Base-by-base conservation (phyloP, 2,888 invertebrate genomes). In the Latheticus oryzae region DNA sequence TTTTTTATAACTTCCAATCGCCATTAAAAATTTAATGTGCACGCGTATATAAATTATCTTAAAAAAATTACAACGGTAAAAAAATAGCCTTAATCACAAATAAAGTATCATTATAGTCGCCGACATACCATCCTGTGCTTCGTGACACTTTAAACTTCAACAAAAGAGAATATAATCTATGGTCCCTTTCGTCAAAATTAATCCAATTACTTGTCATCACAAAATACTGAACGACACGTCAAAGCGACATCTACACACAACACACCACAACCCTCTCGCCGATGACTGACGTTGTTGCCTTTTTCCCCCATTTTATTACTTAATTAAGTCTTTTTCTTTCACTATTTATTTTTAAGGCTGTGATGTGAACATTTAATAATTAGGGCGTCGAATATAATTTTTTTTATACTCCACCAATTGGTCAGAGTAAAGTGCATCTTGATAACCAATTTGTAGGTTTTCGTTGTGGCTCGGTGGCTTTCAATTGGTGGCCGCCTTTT, bases 351-450 rank as follows among this genome's bases (percentile, higher is more conserved):
- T 16, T 21, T 33, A 33, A 52, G 43, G 37, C 47, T 56, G 59
- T 61, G 58, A 61, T 59, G 57, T 59, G 56, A 60, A 42, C 51
- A 26, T 57, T 32, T 48, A 51, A 19, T 50, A 48, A n/a, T 55
- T 53, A 62, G 53, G 55, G 50, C 40, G 56, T 40, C n/a, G n/a
- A n/a, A n/a, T n/a, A n/a, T n/a, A n/a, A n/a, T n/a, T n/a, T n/a
- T n/a, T n/a, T n/a, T 45, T 51, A 52, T 11, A 56, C 35, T 56
- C 56, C 60, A 63, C 67, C 63, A 70, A 70, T 74, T 67, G 87
- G 92, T 93, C 92, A 93, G 85, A 93, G 93, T 82, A 93, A 80
- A 79, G 87, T 85, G 85, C 93, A 94, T 79, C 91, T 87, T 48
- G 92, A 88, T 75, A 93, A 83, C 92, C 93, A 93, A 78, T 89